Conservation (phyloP, 1,140 invertebrate species). For the Charaxes varanes region DNA sequence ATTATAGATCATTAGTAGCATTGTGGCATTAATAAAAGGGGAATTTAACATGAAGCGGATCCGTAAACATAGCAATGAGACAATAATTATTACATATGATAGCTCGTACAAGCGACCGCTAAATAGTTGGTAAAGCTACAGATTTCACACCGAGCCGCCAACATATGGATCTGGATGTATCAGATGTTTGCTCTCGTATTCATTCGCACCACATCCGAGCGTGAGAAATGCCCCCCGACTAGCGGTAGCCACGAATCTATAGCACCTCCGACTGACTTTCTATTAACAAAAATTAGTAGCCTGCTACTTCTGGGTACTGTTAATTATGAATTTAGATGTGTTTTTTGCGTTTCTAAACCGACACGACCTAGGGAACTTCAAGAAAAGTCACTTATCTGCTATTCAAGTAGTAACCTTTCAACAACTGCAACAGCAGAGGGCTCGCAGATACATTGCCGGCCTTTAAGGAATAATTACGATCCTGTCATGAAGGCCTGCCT, state of each 20-base stretch:
- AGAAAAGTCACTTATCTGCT: no score
- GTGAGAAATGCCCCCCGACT: constrained; percentile 61
- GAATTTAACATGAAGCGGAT: constrained; percentile 19
- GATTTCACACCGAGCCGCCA: constrained; percentile 71
- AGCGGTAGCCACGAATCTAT: constrained; percentile 60
- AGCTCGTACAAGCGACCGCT: constrained; percentile 61
- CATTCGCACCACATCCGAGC: constrained; percentile 63
- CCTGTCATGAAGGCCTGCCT: no score
- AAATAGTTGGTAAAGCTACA: constrained; percentile 72
- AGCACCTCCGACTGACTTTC: constrained; percentile 54
- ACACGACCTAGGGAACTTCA: no score
- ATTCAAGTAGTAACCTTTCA: no score
- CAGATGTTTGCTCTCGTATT: constrained; percentile 67
- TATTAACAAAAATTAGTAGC: constrained; percentile 57
- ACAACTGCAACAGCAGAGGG: no score
- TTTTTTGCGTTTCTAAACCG: no score
- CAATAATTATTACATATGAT: constrained; percentile 73
- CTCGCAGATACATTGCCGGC: no score
- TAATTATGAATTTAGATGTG: no score
- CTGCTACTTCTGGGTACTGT: constrained; percentile 50
- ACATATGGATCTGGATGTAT: constrained; percentile 73
- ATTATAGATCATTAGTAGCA: constrained; percentile 7
- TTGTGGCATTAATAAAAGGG: constrained; percentile 10
- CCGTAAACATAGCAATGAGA: constrained; percentile 63
- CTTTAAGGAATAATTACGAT: no score